Conservation (phyloP, 2,113 vertebrate species). For the Entelurus aequoreus region DNA sequence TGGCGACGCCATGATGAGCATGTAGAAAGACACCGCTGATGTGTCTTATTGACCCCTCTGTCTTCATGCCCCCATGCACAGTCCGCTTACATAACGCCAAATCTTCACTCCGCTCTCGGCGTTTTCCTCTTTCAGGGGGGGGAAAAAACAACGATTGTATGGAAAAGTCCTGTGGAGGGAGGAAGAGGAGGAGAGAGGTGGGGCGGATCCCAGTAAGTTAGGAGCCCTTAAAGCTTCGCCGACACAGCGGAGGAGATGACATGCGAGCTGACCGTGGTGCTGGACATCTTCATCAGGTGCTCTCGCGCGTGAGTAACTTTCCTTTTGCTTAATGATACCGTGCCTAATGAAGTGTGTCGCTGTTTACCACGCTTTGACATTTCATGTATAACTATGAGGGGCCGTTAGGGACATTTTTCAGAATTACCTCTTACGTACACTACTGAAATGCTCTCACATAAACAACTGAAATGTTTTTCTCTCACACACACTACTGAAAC, state of each 20-base stretch:
- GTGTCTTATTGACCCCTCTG: neutral
- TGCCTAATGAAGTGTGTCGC: no score
- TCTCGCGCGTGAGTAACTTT: slow-evolving; percentile 30
- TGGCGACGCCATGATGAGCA: neutral
- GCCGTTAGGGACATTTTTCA: no score
- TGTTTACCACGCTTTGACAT: no score
- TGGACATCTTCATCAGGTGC: slow-evolving; percentile 21
- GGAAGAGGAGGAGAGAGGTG: neutral
- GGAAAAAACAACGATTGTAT: slow-evolving; percentile 20
- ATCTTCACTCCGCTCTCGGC: slow-evolving; percentile 22
- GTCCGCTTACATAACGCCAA: slow-evolving; percentile 44
- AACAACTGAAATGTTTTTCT: no score
- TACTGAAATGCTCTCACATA: no score
- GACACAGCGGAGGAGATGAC: slow-evolving; percentile 17
- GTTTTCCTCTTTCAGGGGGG: slow-evolving; percentile 23
- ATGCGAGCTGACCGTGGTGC: slow-evolving; percentile 40
- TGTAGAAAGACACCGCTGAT: neutral
- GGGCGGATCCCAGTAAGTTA: slow-evolving; percentile 34
- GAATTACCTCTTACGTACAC: no score
- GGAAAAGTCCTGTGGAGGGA: slow-evolving; percentile 7
- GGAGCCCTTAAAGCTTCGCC: slow-evolving; percentile 35
- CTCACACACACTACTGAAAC: no score
- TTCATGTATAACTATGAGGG: no score
- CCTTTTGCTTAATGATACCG: neutral
- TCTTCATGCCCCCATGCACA: slow-evolving; percentile 1